phyloP scores from a whole-genome alignment of 2,888 invertebrate species.

The Lumbricus terrestris region DNA sequence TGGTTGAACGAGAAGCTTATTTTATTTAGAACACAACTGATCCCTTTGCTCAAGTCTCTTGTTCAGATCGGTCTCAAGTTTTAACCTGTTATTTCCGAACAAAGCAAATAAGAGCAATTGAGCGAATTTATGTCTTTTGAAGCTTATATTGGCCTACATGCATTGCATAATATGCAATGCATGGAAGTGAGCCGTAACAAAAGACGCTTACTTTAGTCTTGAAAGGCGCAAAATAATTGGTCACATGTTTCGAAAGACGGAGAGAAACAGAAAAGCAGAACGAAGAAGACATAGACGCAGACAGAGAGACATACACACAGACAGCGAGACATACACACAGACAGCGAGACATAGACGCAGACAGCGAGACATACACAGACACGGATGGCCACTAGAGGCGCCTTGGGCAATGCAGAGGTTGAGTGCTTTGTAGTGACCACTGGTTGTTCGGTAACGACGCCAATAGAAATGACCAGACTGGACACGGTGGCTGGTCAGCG shows the following conservation, averaged over 20 bases:
- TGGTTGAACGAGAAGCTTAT: too few species aligned
- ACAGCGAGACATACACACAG: not conserved
- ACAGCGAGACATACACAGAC: not conserved
- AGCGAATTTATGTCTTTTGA: too few species aligned
- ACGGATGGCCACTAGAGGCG: not conserved
- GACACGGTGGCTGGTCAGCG: not conserved
- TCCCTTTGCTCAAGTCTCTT: too few species aligned
- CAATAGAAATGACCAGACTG: not conserved
- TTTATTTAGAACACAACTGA: too few species aligned
- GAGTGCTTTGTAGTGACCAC: not conserved
- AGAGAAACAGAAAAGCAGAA: not conserved
- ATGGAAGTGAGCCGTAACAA: not conserved
- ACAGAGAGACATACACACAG: not conserved
- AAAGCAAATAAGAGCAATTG: not conserved
- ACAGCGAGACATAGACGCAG: not conserved
- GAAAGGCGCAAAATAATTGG: not conserved
- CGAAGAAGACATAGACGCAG: not conserved
- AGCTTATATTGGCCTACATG: too few species aligned
- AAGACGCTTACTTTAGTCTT: not conserved
- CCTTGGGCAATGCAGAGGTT: not conserved
- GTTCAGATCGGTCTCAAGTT: too few species aligned
- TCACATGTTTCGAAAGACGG: not conserved
- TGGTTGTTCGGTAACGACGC: too few species aligned
- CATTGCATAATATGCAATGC: too few species aligned
- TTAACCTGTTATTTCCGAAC: not conserved